Conservation (phyloP, 2,797 vertebrate species). For the Clarias pachynema region DNA sequence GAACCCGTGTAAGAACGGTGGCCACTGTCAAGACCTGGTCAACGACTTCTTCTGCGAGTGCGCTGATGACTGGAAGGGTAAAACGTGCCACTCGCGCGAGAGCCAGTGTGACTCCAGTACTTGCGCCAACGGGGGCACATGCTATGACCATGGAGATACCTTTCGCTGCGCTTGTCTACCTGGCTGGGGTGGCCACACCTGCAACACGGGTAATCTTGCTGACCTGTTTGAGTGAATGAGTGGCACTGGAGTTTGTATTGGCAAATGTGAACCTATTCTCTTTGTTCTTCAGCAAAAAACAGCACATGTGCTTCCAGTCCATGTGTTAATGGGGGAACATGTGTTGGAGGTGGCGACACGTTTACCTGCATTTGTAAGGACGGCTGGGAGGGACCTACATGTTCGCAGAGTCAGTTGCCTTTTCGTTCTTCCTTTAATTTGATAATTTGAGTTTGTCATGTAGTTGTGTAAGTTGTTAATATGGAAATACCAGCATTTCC, state of each 20-base stretch:
- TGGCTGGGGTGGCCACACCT: conserved; percentile 90
- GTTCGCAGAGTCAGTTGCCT: conserved; percentile 86
- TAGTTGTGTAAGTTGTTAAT: neutral
- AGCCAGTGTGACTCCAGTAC: conserved; percentile 91
- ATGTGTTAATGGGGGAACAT: conserved; percentile 92
- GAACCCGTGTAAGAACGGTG: conserved; percentile 92
- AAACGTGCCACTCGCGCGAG: conserved; percentile 97
- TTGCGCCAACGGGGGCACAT: conserved; percentile 93
- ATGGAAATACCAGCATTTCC: neutral
- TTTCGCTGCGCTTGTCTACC: conserved; percentile 90
- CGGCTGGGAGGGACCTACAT: conserved; percentile 95
- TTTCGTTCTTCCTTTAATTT: neutral
- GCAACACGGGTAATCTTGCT: conserved; percentile 83
- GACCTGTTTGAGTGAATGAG: neutral
- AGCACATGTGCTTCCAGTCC: conserved; percentile 92
- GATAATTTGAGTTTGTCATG: neutral
- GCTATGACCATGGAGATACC: conserved; percentile 88
- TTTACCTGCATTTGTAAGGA: conserved; percentile 98
- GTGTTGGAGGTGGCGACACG: conserved; percentile 90
- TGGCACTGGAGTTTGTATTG: neutral
- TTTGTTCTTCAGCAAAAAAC: conserved; percentile 81
- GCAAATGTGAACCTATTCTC: conserved; percentile 16
- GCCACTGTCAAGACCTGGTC: conserved; percentile 88
- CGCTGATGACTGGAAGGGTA: conserved; percentile 92
- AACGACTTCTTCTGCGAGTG: conserved; percentile 97